Evolutionary conservation across 2,113 vertebrate genomes (phyloP).

Genomic region (Zootoca vivipara): DNA sequence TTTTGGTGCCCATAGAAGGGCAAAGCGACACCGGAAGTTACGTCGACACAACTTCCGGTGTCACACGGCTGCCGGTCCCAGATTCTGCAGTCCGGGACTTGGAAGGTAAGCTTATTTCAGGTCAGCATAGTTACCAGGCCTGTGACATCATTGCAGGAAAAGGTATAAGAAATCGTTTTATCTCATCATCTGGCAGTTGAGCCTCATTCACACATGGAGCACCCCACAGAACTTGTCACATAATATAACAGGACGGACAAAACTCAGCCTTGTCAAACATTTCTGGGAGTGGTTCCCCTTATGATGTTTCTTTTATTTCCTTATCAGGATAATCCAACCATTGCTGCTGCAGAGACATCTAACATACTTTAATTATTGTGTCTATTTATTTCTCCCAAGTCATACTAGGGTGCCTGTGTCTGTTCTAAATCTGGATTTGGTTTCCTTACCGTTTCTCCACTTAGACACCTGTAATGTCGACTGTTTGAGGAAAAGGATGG

Average conservation of each 20-base stretch:
- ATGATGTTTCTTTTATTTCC: not conserved
- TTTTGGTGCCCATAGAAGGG: too few species aligned
- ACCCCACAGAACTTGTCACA: not conserved
- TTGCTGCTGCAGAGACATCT: not conserved
- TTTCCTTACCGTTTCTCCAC: constrained; percentile 50
- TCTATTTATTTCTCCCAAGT: not conserved
- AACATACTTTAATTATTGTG: not conserved
- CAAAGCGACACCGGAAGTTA: too few species aligned
- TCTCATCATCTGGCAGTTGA: not conserved
- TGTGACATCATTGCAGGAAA: not conserved
- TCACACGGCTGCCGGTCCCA: too few species aligned
- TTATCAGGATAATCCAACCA: not conserved
- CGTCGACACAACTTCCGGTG: too few species aligned
- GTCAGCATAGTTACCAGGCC: not conserved
- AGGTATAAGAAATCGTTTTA: not conserved
- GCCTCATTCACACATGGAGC: not conserved
- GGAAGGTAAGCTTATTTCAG: too few species aligned
- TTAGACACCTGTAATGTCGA: constrained; percentile 89
- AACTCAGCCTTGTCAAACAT: not conserved
- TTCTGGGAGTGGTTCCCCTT: not conserved
- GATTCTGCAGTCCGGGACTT: too few species aligned
- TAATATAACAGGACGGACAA: not conserved
- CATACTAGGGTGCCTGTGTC: not conserved
- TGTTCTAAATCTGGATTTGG: constrained; percentile 53
- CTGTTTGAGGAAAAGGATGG: constrained; percentile 86